Evolutionary conservation across 2,797 vertebrate genomes (phyloP).

Genomic region (Halcyon leucocephala): DNA sequence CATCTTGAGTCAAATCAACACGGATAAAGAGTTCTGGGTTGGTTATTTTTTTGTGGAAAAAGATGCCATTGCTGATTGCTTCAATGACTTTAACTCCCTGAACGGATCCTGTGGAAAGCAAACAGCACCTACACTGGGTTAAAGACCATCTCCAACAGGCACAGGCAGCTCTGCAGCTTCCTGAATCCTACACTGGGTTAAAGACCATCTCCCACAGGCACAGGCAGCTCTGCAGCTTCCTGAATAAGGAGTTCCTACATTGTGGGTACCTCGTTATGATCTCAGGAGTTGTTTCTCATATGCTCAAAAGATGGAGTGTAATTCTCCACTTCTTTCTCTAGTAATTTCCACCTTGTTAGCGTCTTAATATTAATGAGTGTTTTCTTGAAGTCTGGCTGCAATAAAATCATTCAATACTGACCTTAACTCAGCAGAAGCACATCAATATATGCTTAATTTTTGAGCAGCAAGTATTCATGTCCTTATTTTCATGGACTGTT

Average conservation of each 20-base stretch:
- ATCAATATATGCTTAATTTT: not conserved
- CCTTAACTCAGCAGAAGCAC: not conserved
- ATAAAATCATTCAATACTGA: not conserved
- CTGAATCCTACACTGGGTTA: not conserved
- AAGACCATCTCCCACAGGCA: not conserved
- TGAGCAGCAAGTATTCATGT: not conserved
- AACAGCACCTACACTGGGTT: not conserved
- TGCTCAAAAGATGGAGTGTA: not conserved
- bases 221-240: not conserved
- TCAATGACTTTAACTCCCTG: not conserved
- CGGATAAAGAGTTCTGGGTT: not conserved
- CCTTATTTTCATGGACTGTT: not conserved
- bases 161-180: no score
- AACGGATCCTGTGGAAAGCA: not conserved
- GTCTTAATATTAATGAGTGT: not conserved
- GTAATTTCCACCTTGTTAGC: not conserved
- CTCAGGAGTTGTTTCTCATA: not conserved
- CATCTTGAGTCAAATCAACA: not conserved
- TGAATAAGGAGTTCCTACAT: not conserved
- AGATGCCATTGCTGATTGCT: not conserved
- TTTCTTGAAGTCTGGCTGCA: not conserved
- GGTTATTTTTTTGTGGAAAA: no score
- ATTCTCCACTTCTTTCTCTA: not conserved
- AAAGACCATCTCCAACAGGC: not conserved
- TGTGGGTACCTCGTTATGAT: fast-evolving